Evolutionary conservation across 2,888 invertebrate genomes (phyloP).

Genomic region (Diaphora mendica): DNA sequence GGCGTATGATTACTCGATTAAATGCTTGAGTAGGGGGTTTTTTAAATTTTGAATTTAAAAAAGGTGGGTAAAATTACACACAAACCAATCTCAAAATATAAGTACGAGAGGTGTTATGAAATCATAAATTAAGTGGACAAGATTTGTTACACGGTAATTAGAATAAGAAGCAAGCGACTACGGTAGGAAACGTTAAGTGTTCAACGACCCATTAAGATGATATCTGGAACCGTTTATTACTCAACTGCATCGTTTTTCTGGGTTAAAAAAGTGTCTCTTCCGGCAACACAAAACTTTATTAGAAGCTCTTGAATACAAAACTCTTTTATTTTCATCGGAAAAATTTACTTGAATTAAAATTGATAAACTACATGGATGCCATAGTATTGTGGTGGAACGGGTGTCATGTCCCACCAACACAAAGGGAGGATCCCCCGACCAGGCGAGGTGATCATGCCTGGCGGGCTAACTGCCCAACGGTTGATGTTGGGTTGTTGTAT

Average conservation of each 20-base stretch:
- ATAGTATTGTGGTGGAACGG: too few relatives aligned
- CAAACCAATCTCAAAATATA: not conserved
- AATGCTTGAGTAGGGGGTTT: too few relatives aligned
- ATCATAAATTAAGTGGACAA: slow-evolving; percentile 33
- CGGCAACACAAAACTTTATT: not conserved
- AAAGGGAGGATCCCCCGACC: too few relatives aligned
- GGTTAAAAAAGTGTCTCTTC: not conserved
- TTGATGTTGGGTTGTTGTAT: too few relatives aligned
- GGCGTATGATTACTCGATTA: too few relatives aligned
- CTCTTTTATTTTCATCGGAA: not conserved
- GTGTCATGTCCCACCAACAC: too few relatives aligned
- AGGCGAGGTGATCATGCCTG: too few relatives aligned
- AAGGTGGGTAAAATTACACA: not conserved
- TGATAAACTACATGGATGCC: too few relatives aligned
- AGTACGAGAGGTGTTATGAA: not conserved
- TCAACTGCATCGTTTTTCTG: slow-evolving; percentile 20
- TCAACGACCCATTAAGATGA: slow-evolving; percentile 38
- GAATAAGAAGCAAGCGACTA: slow-evolving; percentile 34
- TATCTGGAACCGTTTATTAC: slow-evolving; percentile 36
- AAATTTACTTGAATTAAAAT: not conserved
- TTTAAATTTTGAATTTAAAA: too few relatives aligned
- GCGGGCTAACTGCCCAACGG: too few relatives aligned
- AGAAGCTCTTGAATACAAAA: not conserved
- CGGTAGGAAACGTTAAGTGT: slow-evolving; percentile 43
- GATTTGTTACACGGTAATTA: slow-evolving; percentile 45